These are phyloP conservation scores for Nephrotoma guestfalica DNA, from an alignment of 2,888 invertebrate species.

Conservation along the genomic window DNA sequence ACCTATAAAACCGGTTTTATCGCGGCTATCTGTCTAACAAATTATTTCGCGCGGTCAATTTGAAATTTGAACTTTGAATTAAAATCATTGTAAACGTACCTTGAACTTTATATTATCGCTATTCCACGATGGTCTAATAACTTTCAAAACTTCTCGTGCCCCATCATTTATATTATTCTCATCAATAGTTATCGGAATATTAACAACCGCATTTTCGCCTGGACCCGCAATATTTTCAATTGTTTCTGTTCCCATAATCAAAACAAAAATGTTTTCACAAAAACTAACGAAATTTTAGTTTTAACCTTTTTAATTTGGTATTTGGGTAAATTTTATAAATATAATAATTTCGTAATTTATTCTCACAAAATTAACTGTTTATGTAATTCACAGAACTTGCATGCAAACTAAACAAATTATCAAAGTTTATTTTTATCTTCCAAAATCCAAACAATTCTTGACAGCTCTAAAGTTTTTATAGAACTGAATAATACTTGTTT, in stretches of 20 bases:
- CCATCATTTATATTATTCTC: conserved; percentile 53
- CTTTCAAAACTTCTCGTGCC: conserved; percentile 48
- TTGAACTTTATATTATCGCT: conserved; percentile 49
- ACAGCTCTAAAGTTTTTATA: background rate
- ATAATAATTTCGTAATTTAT: background rate
- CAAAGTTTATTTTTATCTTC: background rate
- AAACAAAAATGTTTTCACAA: background rate
- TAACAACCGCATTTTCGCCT: conserved; percentile 24
- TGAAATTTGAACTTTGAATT: background rate
- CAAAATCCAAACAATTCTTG: background rate
- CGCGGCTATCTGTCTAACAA: no score
- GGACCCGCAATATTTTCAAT: background rate
- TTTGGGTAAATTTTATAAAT: background rate
- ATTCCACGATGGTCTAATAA: conserved; percentile 57
- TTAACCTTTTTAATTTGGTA: background rate
- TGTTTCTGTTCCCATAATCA: conserved; percentile 5
- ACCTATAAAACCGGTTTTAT: no score
- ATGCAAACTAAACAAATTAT: background rate
- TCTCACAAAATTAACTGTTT: background rate
- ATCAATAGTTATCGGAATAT: conserved; percentile 45
- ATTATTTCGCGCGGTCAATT: no score
- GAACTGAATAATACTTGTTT: background rate
- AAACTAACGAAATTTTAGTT: background rate
- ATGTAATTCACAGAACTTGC: background rate
- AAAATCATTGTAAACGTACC: conserved; percentile 35